These are phyloP conservation scores for Sebastes nivosus DNA, from an alignment of 2,797 vertebrate genomes.

Conservation along the genomic window DNA sequence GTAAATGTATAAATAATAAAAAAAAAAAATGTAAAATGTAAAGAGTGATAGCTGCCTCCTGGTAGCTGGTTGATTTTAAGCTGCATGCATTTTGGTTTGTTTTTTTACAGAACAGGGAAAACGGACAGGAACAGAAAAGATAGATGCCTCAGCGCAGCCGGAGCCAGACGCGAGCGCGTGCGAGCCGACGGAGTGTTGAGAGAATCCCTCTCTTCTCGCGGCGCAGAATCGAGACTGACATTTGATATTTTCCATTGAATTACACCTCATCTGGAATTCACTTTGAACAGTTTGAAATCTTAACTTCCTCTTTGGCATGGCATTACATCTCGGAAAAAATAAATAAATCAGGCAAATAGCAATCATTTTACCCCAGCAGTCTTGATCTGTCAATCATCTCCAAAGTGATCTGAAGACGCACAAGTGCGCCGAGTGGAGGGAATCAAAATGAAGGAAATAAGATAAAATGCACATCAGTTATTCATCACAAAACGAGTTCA, in stretches of 20 bases:
- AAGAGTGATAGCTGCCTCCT: constrained; percentile 2
- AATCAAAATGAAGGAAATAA: constrained; percentile 82
- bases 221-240: constrained; percentile 63
- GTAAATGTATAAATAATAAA: background rate
- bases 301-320: constrained; percentile 66
- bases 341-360: constrained; percentile 53
- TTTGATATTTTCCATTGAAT: constrained; percentile 77
- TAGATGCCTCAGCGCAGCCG: constrained; percentile 20
- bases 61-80: background rate
- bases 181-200: constrained; percentile 44
- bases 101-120: background rate
- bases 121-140: constrained; percentile 15
- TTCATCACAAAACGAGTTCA: constrained; percentile 78
- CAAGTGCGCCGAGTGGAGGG: constrained; percentile 51
- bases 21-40: background rate
- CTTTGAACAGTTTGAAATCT: constrained; percentile 79
- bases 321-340: constrained; percentile 47
- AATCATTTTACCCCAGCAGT: constrained; percentile 59
- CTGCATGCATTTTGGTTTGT: background rate
- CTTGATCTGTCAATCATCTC: constrained; percentile 75
- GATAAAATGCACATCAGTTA: constrained; percentile 83
- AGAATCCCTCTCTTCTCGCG: constrained; percentile 39
- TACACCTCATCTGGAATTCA: constrained; percentile 76
- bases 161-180: background rate
- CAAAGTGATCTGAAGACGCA: constrained; percentile 58